phyloP scores from a whole-genome alignment of 2,113 vertebrate genomes.

The Crotophaga sulcirostris region DNA sequence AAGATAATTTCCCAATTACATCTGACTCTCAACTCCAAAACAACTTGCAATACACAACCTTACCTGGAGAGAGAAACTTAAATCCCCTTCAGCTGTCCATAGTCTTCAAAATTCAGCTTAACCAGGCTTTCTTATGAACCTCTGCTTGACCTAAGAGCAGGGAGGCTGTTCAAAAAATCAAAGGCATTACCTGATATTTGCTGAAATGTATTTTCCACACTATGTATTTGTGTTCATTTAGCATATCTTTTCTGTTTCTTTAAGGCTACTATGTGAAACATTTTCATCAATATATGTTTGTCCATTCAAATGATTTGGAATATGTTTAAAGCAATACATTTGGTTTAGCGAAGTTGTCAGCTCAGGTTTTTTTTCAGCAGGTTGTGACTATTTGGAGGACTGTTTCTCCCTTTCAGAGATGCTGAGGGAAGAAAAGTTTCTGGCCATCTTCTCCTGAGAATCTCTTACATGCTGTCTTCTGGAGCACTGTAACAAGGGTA shows the following conservation, averaged over 20 bases:
- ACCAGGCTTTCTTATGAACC: neutral
- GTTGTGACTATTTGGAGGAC: neutral
- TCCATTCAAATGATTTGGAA: neutral
- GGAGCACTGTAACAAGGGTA: neutral
- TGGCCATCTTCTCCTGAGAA: neutral
- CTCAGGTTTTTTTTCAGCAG: neutral
- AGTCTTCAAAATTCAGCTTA: neutral
- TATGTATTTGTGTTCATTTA: neutral
- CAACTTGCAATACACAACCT: neutral
- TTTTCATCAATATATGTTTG: neutral
- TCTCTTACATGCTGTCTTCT: neutral
- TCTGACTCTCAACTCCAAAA: neutral
- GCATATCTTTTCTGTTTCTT: neutral
- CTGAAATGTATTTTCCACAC: neutral
- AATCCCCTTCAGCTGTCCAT: neutral
- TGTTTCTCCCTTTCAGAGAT: neutral
- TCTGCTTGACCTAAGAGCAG: neutral
- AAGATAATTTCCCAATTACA: neutral
- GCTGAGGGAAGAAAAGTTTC: neutral
- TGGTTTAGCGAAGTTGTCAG: constrained; percentile 4
- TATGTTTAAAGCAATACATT: neutral
- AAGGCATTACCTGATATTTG: neutral
- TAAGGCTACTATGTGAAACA: neutral
- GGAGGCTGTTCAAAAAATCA: neutral
- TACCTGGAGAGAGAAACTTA: neutral